phyloP scores from a whole-genome alignment of 2,113 vertebrate genomes.

The Dicrurus megarhynchus region DNA sequence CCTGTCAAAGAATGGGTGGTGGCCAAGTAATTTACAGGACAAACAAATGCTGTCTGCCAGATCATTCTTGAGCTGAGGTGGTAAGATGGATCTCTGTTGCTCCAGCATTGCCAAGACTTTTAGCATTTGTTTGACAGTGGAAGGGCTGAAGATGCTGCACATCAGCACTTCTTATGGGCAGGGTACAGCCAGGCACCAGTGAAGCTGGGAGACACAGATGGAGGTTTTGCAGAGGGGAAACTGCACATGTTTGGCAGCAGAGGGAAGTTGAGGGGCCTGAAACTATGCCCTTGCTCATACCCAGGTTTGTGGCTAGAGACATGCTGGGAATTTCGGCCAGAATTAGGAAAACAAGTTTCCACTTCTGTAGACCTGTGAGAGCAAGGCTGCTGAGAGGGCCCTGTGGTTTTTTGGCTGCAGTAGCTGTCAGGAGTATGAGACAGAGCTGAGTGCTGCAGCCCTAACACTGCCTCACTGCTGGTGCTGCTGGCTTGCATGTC shows the following conservation, averaged over 20 bases:
- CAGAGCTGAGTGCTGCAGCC: not conserved
- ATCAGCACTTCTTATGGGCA: not conserved
- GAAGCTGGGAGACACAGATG: not conserved
- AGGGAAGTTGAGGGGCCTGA: not conserved
- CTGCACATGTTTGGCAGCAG: not conserved
- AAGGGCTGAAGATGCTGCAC: not conserved
- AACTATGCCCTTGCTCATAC: not conserved
- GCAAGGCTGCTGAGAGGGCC: not conserved
- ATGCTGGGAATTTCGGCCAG: not conserved
- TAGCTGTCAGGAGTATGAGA: not conserved
- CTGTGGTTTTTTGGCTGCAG: not conserved
- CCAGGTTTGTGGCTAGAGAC: not conserved
- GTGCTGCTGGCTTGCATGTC: conserved; percentile 30
- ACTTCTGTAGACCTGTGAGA: not conserved
- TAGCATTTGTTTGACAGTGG: not conserved
- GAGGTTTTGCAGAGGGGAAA: not conserved
- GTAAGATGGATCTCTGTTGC: not conserved
- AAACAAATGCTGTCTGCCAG: not conserved
- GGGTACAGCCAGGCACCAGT: not conserved
- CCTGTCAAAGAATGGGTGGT: not conserved
- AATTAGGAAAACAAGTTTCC: not conserved
- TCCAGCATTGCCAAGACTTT: not conserved
- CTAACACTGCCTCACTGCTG: not conserved
- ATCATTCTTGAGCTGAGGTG: not conserved
- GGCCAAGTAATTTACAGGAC: not conserved